These are phyloP conservation scores for Tetramorium simillimum DNA, from an alignment of 1,140 invertebrate species.

Conservation along the genomic window DNA sequence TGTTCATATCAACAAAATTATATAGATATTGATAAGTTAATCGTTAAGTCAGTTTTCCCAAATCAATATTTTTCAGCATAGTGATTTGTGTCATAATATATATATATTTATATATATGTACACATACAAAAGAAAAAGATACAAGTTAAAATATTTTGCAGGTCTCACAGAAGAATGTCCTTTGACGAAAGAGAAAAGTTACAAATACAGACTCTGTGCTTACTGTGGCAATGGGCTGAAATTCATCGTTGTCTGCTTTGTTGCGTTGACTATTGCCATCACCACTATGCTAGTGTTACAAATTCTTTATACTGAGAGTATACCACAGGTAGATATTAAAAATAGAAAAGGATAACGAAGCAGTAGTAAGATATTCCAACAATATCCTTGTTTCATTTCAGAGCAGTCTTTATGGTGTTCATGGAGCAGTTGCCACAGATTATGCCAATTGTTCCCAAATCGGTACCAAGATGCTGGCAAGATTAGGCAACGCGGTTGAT, in stretches of 20 bases:
- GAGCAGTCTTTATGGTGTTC: constrained; percentile 83
- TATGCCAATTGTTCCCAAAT: constrained; percentile 90
- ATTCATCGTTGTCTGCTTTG: constrained; percentile 85
- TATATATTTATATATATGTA: no score
- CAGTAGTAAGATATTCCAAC: constrained; percentile 32
- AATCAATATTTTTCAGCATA: not conserved
- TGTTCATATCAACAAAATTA: not conserved
- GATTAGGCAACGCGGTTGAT: constrained; percentile 90
- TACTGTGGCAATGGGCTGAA: constrained; percentile 84
- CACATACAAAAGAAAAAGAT: not conserved
- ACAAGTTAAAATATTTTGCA: constrained; percentile 59
- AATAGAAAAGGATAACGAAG: not conserved
- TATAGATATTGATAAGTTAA: not conserved
- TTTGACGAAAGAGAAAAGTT: constrained; percentile 77
- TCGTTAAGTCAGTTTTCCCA: not conserved
- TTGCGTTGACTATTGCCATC: constrained; percentile 87
- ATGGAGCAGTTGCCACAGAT: constrained; percentile 92
- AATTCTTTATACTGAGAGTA: constrained; percentile 88
- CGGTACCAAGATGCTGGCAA: constrained; percentile 88
- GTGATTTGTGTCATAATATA: not conserved
- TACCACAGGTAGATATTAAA: constrained; percentile 84
- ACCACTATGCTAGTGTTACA: constrained; percentile 89
- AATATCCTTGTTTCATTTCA: constrained; percentile 49
- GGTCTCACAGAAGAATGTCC: constrained; percentile 81
- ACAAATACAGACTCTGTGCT: constrained; percentile 74